These are phyloP conservation scores for Argyresthia goedartella DNA, from an alignment of 2,888 invertebrate genomes.

Conservation along the genomic window DNA sequence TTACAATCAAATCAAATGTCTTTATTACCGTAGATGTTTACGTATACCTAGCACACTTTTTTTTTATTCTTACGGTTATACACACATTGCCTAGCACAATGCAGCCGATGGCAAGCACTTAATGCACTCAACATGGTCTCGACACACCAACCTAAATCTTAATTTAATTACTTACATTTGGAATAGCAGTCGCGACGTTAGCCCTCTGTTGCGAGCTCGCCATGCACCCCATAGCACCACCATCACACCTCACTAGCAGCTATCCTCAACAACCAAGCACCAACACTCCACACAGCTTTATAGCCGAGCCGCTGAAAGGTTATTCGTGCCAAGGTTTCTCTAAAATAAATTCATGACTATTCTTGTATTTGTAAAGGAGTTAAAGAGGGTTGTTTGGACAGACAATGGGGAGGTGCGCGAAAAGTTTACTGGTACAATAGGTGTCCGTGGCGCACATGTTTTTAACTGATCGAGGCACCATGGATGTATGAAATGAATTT, in stretches of 20 bases:
- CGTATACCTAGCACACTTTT: too few species aligned
- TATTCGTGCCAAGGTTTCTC: slow-evolving; percentile 38
- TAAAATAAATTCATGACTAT: neutral
- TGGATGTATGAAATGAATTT: too few species aligned
- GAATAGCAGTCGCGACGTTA: slow-evolving; percentile 19
- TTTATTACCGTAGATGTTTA: too few species aligned
- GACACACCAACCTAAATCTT: too few species aligned
- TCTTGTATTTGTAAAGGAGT: neutral
- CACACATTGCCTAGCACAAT: too few species aligned
- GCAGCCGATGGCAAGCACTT: too few species aligned
- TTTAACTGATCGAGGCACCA: neutral
- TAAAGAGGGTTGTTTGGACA: neutral
- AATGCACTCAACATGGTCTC: too few species aligned
- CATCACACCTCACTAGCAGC: slow-evolving; percentile 8
- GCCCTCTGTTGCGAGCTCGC: slow-evolving; percentile 28
- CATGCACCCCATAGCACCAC: slow-evolving; percentile 51
- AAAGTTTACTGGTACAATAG: neutral
- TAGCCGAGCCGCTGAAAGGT: slow-evolving; percentile 12
- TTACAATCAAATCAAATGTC: too few species aligned
- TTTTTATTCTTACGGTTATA: too few species aligned
- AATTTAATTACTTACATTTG: slow-evolving; percentile 32
- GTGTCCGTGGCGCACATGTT: neutral
- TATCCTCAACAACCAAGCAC: neutral
- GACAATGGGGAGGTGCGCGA: neutral
- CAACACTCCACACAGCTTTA: neutral